Conservation (phyloP, 2,797 vertebrate genomes). For the Monodelphis domestica region DNA sequence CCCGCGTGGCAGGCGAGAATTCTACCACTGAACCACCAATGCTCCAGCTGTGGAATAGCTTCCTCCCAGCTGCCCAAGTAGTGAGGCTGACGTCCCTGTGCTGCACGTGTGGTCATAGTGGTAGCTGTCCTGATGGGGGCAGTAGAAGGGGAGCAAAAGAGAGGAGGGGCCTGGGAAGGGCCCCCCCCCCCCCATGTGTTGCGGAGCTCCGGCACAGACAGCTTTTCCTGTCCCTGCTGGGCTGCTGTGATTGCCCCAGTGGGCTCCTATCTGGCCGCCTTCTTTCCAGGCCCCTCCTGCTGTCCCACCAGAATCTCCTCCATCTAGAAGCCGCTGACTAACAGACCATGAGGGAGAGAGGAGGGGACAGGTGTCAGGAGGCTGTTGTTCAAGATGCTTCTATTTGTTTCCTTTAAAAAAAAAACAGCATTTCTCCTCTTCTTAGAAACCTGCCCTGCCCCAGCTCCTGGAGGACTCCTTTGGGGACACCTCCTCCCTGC, state of each 20-base stretch:
- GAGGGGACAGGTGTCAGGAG: no score
- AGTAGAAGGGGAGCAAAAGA: not conserved
- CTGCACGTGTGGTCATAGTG: not conserved
- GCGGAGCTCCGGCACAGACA: not conserved
- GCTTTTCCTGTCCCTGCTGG: no score
- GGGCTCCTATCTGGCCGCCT: not conserved
- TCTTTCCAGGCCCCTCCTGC: not conserved
- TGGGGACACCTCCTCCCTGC: no score
- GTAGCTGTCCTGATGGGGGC: not conserved
- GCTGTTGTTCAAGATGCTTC: no score
- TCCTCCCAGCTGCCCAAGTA: not conserved
- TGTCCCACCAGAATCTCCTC: no score
- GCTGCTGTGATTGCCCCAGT: no score
- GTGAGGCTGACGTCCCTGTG: not conserved
- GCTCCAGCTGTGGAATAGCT: not conserved
- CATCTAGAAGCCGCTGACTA: no score
- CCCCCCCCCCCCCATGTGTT: no score
- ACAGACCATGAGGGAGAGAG: no score
- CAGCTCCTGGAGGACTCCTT: no score
- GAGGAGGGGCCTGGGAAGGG: not conserved
- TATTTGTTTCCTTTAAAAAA: no score
- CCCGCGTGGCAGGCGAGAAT: conserved; percentile 75
- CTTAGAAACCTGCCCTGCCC: not conserved
- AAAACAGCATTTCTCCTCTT: not conserved
- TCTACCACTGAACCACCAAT: conserved; percentile 79